Percentiles rank a stretch among this genome's conserved stretches.
phyloP scores from a whole-genome alignment of 2,797 vertebrate species.

The Leptatherina wallacei region DNA sequence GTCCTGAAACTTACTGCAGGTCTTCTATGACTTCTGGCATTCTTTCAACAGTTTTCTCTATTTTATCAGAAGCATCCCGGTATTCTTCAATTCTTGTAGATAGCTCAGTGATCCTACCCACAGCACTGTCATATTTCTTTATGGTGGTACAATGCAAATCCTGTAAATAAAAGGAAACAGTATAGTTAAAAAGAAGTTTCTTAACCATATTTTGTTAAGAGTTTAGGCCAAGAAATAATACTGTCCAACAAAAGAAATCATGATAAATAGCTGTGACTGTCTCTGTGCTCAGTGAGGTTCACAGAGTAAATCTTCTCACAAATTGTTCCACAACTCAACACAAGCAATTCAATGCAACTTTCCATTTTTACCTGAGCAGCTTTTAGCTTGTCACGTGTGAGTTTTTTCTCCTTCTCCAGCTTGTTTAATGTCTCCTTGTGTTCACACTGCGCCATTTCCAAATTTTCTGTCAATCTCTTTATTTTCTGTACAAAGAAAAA shows the following conservation, averaged over 20 bases:
- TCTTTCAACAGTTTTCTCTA: conserved; percentile 56
- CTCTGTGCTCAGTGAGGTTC: conserved; percentile 29
- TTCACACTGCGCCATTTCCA: conserved; percentile 46
- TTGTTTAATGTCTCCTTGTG: conserved; percentile 40
- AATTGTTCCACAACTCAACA: conserved; percentile 25
- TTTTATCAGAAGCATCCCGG: conserved; percentile 58
- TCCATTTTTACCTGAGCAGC: conserved; percentile 63
- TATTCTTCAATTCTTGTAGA: conserved; percentile 58
- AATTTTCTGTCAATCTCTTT: conserved; percentile 29
- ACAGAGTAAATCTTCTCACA: conserved; percentile 34
- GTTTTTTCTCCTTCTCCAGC: conserved; percentile 52
- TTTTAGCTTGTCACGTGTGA: conserved; percentile 53
- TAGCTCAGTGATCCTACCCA: conserved; percentile 58
- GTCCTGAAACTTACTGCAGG: conserved; percentile 74
- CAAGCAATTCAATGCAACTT: conserved; percentile 6
- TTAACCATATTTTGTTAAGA: conserved; percentile 8
- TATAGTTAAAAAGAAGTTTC: conserved; percentile 7
- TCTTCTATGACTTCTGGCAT: conserved; percentile 59
- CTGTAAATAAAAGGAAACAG: conserved; percentile 52
- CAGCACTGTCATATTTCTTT: conserved; percentile 38
- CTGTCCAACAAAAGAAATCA: conserved; percentile 17
- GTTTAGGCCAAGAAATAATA: conserved; percentile 28
- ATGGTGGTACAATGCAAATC: conserved; percentile 40
- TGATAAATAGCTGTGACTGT: conserved; percentile 26
- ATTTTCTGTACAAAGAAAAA: conserved; percentile 54